Conservation (phyloP, 2,797 vertebrate species). For the Iguana delicatissima region DNA sequence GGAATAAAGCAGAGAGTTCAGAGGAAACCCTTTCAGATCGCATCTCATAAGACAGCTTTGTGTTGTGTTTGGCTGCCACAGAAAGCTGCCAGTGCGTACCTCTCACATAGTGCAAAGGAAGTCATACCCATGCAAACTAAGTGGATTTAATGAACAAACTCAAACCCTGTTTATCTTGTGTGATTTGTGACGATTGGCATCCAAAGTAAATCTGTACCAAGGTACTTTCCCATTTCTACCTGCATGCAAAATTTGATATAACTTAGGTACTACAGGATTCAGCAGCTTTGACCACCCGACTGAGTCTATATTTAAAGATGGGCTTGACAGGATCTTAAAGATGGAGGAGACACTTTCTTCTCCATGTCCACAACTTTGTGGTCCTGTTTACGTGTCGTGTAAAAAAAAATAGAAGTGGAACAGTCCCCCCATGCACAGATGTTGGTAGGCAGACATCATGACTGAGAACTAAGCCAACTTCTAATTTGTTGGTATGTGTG, state of each 20-base stretch:
- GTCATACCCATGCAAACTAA: constrained; percentile 24
- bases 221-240: neutral
- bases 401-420: neutral
- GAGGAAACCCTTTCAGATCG: constrained; percentile 40
- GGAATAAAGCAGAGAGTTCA: constrained; percentile 32
- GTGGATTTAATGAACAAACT: neutral
- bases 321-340: neutral
- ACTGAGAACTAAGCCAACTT: neutral
- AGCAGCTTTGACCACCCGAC: neutral
- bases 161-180: constrained; percentile 40
- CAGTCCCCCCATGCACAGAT: neutral
- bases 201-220: constrained; percentile 42
- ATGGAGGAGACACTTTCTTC: no score
- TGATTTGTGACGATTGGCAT: neutral
- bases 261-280: neutral
- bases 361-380: neutral
- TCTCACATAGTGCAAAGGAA: constrained; percentile 49
- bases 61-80: constrained; percentile 35
- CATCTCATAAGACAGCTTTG: constrained; percentile 50
- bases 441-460: neutral
- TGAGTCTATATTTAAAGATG: neutral
- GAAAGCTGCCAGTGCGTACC: constrained; percentile 28
- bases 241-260: neutral
- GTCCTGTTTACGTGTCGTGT: neutral
- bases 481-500: neutral